phyloP scores from a whole-genome alignment of 2,888 invertebrate species.

The Ectemnius continuus region DNA sequence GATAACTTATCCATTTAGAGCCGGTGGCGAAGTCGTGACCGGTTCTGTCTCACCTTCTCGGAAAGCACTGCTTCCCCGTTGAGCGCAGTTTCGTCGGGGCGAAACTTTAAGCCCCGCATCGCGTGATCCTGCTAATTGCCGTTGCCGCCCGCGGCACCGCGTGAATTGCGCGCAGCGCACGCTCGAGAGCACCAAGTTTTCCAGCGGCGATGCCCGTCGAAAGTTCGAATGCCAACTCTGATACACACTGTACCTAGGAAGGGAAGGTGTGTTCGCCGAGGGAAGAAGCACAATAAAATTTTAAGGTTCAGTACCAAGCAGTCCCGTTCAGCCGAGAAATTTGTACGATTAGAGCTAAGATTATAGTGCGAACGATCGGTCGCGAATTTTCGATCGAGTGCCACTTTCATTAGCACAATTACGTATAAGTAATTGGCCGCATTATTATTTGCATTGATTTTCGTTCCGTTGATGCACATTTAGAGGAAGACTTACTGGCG shows the following conservation, averaged over 20 bases:
- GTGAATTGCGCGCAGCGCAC: constrained; percentile 8
- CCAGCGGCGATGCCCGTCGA: constrained; percentile 33
- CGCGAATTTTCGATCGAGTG: neutral
- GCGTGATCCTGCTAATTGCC: constrained; percentile 26
- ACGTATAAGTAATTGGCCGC: neutral
- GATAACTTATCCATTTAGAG: constrained; percentile 1
- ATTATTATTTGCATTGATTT: neutral
- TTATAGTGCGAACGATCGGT: constrained; percentile 5
- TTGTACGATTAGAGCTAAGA: constrained; percentile 19
- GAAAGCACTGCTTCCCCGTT: neutral
- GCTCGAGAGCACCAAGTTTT: constrained; percentile 18
- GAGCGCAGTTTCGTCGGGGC: neutral
- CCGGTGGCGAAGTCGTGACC: neutral
- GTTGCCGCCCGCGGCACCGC: constrained; percentile 33
- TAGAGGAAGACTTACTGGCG: neutral
- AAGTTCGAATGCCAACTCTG: constrained; percentile 21
- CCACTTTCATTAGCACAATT: neutral
- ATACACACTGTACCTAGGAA: neutral
- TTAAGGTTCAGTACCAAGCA: constrained; percentile 31
- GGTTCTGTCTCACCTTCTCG: too few species aligned
- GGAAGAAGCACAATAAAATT: constrained; percentile 59
- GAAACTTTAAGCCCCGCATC: neutral
- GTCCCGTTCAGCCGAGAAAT: constrained; percentile 24
- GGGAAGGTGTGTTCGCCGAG: constrained; percentile 40
- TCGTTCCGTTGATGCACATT: neutral